Evolutionary conservation across 1,140 invertebrate genomes (phyloP).

Genomic region (Andricus grossulariae): DNA sequence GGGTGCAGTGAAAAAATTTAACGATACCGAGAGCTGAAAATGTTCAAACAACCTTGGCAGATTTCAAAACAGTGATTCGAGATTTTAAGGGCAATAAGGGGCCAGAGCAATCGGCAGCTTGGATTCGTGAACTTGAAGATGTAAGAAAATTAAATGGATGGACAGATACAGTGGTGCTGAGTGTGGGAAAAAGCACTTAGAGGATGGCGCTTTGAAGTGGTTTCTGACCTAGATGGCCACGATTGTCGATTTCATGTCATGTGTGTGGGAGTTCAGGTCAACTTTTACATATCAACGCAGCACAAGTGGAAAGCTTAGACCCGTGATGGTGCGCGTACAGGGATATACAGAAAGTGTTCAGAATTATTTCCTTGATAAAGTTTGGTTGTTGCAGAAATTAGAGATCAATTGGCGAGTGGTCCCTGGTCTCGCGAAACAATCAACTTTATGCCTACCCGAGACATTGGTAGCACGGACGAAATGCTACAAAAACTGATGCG

Average conservation of each 20-base stretch:
- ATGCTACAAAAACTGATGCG: constrained; percentile 12
- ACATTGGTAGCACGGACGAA: constrained; percentile 5
- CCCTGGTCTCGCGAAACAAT: constrained; percentile 35
- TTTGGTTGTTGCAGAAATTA: not conserved
- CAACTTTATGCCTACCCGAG: constrained; percentile 6
- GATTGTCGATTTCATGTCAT: not conserved
- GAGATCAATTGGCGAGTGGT: constrained; percentile 32
- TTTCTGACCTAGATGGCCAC: constrained; percentile 21
- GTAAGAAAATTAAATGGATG: too few relatives aligned
- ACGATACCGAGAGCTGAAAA: too few relatives aligned
- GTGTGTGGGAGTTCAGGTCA: constrained; percentile 1
- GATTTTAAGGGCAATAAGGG: too few relatives aligned
- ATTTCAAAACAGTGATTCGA: too few relatives aligned
- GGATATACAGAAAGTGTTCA: not conserved
- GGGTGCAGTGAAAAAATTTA: too few relatives aligned
- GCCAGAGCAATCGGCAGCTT: too few relatives aligned
- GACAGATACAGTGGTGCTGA: too few relatives aligned
- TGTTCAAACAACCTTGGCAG: too few relatives aligned
- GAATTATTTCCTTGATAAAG: constrained; percentile 41
- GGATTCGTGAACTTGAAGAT: too few relatives aligned
- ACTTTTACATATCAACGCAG: constrained; percentile 31
- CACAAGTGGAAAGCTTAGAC: constrained; percentile 17
- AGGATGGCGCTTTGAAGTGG: constrained; percentile 41
- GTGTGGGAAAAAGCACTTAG: constrained; percentile 32
- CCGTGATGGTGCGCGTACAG: constrained; percentile 32